A percentile compares a stretch with the other conserved stretches of the same genome.
Conservation (phyloP, 2,113 vertebrate species). For the Uria aalge region DNA sequence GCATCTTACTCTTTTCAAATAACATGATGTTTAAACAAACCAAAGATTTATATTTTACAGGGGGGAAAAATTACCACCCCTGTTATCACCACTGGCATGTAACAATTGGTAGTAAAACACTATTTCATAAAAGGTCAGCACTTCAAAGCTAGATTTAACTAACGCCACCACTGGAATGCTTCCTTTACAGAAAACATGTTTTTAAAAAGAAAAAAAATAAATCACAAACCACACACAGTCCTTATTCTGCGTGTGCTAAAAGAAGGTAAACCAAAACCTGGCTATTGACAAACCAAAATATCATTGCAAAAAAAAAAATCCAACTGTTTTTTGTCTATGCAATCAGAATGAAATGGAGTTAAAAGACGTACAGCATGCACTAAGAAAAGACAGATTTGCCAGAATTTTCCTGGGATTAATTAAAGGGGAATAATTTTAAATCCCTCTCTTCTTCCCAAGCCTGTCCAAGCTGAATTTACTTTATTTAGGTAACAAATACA, state of each 20-base stretch:
- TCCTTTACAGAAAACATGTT: neutral
- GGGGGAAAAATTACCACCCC: neutral
- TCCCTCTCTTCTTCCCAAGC: neutral
- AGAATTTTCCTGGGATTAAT: constrained; percentile 31
- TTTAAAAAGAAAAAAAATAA: neutral
- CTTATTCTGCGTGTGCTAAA: neutral
- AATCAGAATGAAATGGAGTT: neutral
- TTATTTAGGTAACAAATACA: neutral
- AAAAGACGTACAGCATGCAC: neutral
- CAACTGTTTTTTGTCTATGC: neutral
- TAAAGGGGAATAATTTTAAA: neutral
- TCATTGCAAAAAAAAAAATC: too few relatives aligned
- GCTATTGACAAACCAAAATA: neutral
- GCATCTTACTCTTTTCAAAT: neutral
- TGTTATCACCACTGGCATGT: neutral
- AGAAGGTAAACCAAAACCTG: neutral
- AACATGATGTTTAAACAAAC: neutral
- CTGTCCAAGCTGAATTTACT: neutral
- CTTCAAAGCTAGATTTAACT: constrained; percentile 12
- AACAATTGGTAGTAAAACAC: neutral
- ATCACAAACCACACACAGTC: neutral
- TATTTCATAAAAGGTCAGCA: constrained; percentile 11
- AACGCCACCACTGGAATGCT: neutral
- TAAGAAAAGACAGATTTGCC: neutral
- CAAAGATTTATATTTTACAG: neutral